Evolutionary conservation across 2,797 vertebrate species (phyloP).

Genomic region (Danio choprae): DNA sequence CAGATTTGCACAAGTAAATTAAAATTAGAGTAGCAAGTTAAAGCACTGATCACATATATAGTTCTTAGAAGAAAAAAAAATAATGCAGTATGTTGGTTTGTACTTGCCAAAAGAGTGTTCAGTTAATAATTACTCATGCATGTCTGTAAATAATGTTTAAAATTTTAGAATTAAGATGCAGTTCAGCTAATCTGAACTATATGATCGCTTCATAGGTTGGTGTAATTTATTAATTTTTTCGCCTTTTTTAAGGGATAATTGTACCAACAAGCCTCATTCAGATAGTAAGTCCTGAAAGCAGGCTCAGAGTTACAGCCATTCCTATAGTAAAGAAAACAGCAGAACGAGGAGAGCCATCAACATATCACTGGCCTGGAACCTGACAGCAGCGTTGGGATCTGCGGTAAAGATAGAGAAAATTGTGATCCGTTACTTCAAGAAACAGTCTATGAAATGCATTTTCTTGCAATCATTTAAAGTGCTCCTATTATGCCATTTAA

Average conservation of each 20-base stretch:
- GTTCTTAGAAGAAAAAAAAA: conserved; percentile 5
- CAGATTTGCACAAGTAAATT: neutral
- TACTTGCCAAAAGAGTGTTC: neutral
- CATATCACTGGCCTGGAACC: conserved; percentile 54
- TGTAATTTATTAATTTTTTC: neutral
- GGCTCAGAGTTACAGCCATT: conserved; percentile 29
- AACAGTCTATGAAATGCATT: neutral
- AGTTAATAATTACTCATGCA: neutral
- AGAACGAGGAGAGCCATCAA: conserved; percentile 60
- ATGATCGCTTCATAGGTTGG: neutral
- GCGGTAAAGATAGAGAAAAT: conserved; percentile 28
- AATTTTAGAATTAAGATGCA: conserved; percentile 12
- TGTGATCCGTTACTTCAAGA: neutral
- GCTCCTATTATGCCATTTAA: too few species aligned
- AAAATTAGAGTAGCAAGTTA: neutral
- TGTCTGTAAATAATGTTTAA: neutral
- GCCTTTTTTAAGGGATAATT: neutral
- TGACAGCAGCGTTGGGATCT: conserved; percentile 36
- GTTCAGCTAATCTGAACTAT: conserved; percentile 2
- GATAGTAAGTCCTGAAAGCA: neutral
- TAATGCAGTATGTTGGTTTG: neutral
- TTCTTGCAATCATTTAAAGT: neutral
- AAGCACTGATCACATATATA: neutral
- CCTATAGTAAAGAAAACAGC: conserved; percentile 47
- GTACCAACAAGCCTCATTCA: neutral